Conservation (phyloP, 2,113 vertebrate species). For the Solenodon paradoxus region DNA sequence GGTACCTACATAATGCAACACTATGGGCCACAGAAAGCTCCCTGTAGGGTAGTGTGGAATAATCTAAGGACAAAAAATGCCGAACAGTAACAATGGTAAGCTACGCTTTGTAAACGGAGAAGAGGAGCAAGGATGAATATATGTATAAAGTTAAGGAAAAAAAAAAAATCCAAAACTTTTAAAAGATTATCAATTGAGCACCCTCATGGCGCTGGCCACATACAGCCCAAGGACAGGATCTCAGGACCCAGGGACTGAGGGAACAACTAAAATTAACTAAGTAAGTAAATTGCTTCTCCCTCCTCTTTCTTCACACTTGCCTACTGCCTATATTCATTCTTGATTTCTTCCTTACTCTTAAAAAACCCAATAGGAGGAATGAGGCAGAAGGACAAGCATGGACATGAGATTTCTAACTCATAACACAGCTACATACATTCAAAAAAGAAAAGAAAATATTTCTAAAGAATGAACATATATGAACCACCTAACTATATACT, state of each 20-base stretch:
- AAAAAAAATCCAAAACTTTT: too few species aligned
- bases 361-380: background rate
- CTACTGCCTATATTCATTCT: too few species aligned
- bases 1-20: background rate
- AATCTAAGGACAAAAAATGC: background rate
- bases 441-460: background rate
- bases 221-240: too few species aligned
- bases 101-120: background rate
- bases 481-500: background rate
- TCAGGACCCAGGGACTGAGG: too few species aligned
- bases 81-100: background rate
- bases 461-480: background rate
- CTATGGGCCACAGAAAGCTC: background rate
- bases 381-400: background rate
- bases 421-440: background rate
- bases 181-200: too few species aligned
- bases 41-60: background rate
- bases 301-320: too few species aligned
- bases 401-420: background rate
- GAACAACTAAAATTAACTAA: too few species aligned
- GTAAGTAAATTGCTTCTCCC: too few species aligned
- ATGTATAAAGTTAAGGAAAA: too few species aligned
- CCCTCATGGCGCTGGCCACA: too few species aligned
- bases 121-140: background rate
- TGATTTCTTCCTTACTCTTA: too few species aligned